Conservation (phyloP, 2,888 invertebrate species). For the Meloe dianella region DNA sequence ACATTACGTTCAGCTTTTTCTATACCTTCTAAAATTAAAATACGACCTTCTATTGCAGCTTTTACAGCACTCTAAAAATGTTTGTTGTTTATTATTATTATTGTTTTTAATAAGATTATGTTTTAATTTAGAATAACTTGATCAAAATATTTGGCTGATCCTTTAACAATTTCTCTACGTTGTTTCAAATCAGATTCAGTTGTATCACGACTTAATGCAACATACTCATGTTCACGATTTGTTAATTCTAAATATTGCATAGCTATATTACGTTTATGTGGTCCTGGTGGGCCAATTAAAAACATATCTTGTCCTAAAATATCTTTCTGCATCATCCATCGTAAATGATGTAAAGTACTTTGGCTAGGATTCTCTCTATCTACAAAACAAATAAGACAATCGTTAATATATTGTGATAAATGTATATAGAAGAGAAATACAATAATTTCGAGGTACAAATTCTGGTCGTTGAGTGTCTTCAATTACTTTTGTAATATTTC, state of each 20-base stretch:
- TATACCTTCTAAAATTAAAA: constrained; percentile 92
- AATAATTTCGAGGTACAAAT: constrained; percentile 83
- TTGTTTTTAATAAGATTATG: too few species aligned
- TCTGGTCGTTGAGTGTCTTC: constrained; percentile 71
- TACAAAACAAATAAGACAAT: constrained; percentile 42
- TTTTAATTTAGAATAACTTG: constrained; percentile 66
- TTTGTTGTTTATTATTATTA: constrained; percentile 11
- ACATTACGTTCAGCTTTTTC: constrained; percentile 98
- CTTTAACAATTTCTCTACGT: constrained; percentile 85
- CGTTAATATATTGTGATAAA: constrained; percentile 4
- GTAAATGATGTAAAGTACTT: constrained; percentile 77
- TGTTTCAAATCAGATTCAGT: constrained; percentile 98
- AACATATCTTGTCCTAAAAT: constrained; percentile 93
- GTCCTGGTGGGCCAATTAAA: constrained; percentile 89
- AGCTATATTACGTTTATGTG: constrained; percentile 79
- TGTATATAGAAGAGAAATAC: constrained; percentile 64
- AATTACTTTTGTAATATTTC: constrained; percentile 73
- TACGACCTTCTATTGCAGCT: constrained; percentile 87
- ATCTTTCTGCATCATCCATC: constrained; percentile 98
- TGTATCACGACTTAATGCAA: constrained; percentile 92
- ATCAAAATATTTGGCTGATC: constrained; percentile 91
- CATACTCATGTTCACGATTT: constrained; percentile 89
- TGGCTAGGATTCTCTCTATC: constrained; percentile 70
- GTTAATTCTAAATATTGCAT: constrained; percentile 89
- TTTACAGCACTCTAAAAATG: constrained; percentile 82